Base-by-base conservation (phyloP, 2,888 invertebrate genomes). In the Adelognathus sp. region DNA sequence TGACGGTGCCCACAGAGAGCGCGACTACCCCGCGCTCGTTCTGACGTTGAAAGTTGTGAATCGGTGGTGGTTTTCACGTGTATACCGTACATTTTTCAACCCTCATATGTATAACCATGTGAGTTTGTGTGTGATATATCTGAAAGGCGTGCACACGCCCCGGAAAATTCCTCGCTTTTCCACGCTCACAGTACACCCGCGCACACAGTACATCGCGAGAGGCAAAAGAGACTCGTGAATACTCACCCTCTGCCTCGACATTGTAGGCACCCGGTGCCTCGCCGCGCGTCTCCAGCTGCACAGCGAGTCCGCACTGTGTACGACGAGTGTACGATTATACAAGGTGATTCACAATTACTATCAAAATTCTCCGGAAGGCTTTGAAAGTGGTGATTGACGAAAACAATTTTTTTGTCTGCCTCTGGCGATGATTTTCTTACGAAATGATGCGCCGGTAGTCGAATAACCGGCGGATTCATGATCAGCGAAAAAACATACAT, bases 11-110 rank as follows among this genome's bases (percentile, higher is more conserved):
- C 27, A 66, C 66, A 75, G 71, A 66, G 31, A 33, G 54, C 16
- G 29, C 52, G 31, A 18, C n/a, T 7, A 0, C 29, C 24, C 7
- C 27, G 0, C 0, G 3, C 56, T 14, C 36, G 16, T 9, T 66
- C 76, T 73, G 64, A 70, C 73, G 72, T 66, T 73, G 80, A 80
- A 74, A 77, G 80, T 81, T 82, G 76, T 79, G 81, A 85, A 87
- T 86, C 83, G 82, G 76, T 79, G 80, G 29, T 69, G 50, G 70
- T 61, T 58, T 29, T 41, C 54, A 67, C 24, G 56, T 74, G 36
- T 52, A 18, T 58, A 67, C 16, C 39, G 41, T 56, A 74, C 46
- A 73, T 41, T 72, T 66, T 72, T 60, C 61, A 61, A 64, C 64
- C 64, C 44, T 39, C 7, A 58, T 69, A 46, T 56, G 69, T 54